These are phyloP conservation scores for Pocillopora meandrina DNA, from an alignment of 92 coral and sea anemone genomes.

Conservation along the genomic window DNA sequence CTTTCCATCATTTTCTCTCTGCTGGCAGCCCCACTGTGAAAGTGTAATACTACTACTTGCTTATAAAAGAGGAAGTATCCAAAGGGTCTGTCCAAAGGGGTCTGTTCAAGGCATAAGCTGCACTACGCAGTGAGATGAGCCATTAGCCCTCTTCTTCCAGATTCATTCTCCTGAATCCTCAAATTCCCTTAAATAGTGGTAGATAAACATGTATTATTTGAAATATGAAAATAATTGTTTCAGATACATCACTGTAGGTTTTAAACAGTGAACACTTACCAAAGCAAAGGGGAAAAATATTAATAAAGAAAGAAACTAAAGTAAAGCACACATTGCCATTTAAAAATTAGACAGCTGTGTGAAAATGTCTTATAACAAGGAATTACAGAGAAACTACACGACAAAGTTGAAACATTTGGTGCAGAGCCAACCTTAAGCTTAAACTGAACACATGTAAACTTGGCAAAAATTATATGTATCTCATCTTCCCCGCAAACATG, in stretches of 20 bases:
- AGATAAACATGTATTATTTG: too few relatives aligned
- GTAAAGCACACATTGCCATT: too few relatives aligned
- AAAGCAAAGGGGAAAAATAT: background rate
- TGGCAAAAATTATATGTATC: background rate
- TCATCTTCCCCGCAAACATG: conserved; percentile 9
- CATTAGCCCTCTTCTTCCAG: conserved; percentile 5
- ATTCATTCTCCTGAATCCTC: background rate
- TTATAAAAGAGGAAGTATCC: too few relatives aligned
- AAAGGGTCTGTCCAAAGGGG: background rate
- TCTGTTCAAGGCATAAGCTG: background rate
- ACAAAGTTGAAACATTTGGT: conserved; percentile 2
- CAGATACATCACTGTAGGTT: background rate
- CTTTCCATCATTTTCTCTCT: conserved; percentile 48
- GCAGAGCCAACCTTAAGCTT: background rate
- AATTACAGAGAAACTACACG: background rate
- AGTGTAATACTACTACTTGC: background rate
- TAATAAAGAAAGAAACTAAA: too few relatives aligned
- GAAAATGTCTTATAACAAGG: background rate
- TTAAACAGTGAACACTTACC: background rate
- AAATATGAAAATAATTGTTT: background rate
- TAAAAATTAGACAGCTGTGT: background rate
- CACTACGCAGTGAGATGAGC: conserved; percentile 1
- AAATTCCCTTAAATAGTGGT: background rate
- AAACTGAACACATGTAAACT: background rate
- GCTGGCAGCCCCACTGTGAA: conserved; percentile 63